These are phyloP conservation scores for Platycnemis pennipes DNA, from an alignment of 2,888 invertebrate genomes.

Conservation along the genomic window DNA sequence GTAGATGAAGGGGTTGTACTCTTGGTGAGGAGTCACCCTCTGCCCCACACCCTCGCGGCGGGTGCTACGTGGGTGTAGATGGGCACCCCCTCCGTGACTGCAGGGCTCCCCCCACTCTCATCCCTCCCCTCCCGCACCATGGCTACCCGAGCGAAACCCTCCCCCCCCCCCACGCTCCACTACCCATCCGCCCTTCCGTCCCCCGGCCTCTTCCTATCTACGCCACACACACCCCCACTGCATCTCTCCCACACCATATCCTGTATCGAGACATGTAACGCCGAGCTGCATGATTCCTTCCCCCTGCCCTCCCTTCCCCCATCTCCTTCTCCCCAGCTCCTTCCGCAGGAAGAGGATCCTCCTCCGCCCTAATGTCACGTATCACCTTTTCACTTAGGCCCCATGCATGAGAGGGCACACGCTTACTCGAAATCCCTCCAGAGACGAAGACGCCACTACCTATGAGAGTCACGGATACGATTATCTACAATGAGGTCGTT, in stretches of 20 bases:
- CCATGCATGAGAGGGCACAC: not conserved
- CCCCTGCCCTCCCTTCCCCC: not conserved
- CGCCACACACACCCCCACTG: not conserved
- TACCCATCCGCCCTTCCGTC: slow-evolving; percentile 50
- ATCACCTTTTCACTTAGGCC: slow-evolving; percentile 12
- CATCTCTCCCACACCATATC: not conserved
- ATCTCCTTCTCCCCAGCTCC: not conserved
- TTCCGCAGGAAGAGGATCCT: not conserved
- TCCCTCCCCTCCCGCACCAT: not conserved
- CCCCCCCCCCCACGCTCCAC: slow-evolving; percentile 65
- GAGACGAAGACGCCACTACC: no score
- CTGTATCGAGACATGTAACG: slow-evolving; percentile 4
- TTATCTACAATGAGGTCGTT: no score
- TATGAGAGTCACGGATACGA: no score
- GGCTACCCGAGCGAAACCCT: slow-evolving; percentile 34
- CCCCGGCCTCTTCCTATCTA: not conserved
- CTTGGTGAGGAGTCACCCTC: no score
- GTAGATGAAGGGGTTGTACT: no score
- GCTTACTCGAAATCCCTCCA: not conserved
- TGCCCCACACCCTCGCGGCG: no score
- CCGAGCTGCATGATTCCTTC: not conserved
- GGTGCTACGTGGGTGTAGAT: no score
- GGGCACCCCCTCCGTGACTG: no score
- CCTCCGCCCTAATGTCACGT: not conserved
- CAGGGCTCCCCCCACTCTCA: not conserved